A percentile compares a stretch with the other conserved stretches of the same genome.
Conservation (phyloP, 2,797 vertebrate genomes). For the Rhabdophis nuchalis region DNA sequence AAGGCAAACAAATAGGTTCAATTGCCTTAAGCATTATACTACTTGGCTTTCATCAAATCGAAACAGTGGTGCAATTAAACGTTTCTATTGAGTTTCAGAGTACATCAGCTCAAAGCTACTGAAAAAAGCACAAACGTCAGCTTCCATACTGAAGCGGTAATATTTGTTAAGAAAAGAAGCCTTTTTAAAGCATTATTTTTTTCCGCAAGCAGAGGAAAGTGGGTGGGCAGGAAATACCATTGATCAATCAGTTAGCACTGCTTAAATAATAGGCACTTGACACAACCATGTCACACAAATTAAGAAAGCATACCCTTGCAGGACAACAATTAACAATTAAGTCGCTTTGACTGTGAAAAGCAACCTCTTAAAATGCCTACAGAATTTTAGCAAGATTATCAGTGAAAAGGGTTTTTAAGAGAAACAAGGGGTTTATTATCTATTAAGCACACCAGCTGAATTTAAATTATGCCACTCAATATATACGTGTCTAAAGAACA, state of each 20-base stretch:
- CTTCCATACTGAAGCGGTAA: neutral
- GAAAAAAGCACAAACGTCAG: neutral
- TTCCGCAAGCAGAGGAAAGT: neutral
- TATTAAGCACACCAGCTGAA: slow-evolving; percentile 4
- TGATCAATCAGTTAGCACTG: neutral
- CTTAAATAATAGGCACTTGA: neutral
- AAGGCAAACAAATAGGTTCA: neutral
- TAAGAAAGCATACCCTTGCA: neutral
- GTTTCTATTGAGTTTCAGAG: neutral
- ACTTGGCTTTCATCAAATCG: neutral
- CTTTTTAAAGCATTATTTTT: neutral
- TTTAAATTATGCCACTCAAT: slow-evolving; percentile 28
- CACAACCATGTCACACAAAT: neutral
- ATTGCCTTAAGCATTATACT: neutral
- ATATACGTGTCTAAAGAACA: slow-evolving; percentile 18
- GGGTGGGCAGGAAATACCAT: neutral
- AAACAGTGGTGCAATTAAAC: neutral
- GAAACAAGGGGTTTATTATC: slow-evolving; percentile 4
- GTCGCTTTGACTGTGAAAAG: neutral
- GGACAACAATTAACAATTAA: neutral
- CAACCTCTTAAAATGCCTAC: neutral
- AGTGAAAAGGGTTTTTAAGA: slow-evolving; percentile 30
- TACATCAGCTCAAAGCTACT: neutral
- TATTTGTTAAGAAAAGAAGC: neutral
- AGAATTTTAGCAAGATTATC: slow-evolving; percentile 7